Percentiles rank a stretch among this genome's conserved stretches.
These are phyloP conservation scores for Rhinolophus ferrumequinum DNA, from an alignment of 2,113 vertebrate species.

Conservation along the genomic window DNA sequence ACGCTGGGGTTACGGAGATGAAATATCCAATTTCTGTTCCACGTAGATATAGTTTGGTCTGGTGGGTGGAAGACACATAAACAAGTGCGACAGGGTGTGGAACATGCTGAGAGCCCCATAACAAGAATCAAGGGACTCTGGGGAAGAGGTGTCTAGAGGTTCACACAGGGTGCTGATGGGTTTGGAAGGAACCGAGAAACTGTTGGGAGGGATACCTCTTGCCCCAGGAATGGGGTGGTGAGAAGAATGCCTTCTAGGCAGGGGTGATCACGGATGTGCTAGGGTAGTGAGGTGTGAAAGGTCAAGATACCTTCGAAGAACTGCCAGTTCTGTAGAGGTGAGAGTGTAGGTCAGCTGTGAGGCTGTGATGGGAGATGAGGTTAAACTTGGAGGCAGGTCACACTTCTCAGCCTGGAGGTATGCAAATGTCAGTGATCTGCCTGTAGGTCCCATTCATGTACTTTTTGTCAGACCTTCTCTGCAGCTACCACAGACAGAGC, in stretches of 20 bases:
- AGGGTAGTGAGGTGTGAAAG: neutral
- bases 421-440: neutral
- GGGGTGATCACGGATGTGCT: rapidly evolving
- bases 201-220: too few species aligned
- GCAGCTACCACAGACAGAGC: neutral
- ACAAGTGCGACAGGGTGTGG: neutral
- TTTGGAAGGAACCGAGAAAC: neutral
- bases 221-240: neutral
- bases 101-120: neutral
- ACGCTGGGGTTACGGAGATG: neutral
- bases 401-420: neutral
- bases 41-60: neutral
- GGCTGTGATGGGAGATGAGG: neutral
- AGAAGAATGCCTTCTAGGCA: neutral
- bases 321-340: neutral
- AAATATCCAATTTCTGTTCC: neutral
- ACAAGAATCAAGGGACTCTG: neutral
- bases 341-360: neutral
- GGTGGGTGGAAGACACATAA: neutral
- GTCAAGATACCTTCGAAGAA: neutral
- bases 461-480: neutral
- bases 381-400: neutral
- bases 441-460: neutral
- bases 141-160: neutral
- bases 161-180: neutral